phyloP scores from a whole-genome alignment of 1,140 invertebrate genomes.

The Hypothenemus hampei region DNA sequence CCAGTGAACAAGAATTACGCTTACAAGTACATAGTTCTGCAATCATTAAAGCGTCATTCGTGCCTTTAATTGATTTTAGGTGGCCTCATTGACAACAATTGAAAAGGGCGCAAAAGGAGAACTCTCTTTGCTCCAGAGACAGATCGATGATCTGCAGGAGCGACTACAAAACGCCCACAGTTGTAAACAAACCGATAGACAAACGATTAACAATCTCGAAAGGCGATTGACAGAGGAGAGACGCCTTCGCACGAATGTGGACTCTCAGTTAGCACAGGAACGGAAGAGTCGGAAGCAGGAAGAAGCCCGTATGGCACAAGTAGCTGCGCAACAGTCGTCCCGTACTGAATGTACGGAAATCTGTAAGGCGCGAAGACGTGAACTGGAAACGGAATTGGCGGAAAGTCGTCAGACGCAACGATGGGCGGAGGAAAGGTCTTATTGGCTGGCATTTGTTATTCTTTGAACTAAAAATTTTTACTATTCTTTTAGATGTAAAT shows the following conservation, averaged over 20 bases:
- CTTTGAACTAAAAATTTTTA: background rate
- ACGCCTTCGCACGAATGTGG: slow-evolving; percentile 64
- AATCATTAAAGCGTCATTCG: background rate
- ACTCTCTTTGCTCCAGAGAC: slow-evolving; percentile 70
- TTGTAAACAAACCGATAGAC: slow-evolving; percentile 72
- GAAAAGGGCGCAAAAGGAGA: slow-evolving; percentile 73
- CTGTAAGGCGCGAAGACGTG: slow-evolving; percentile 68
- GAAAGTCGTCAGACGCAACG: slow-evolving; percentile 70
- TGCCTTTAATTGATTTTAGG: slow-evolving; percentile 30
- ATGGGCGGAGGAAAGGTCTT: slow-evolving; percentile 63
- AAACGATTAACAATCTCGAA: slow-evolving; percentile 69
- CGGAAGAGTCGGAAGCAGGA: slow-evolving; percentile 66
- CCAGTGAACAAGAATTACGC: slow-evolving; percentile 77
- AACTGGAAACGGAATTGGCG: slow-evolving; percentile 75
- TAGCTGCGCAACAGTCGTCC: slow-evolving; percentile 40
- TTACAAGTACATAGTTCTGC: slow-evolving; percentile 57
- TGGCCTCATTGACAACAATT: slow-evolving; percentile 50
- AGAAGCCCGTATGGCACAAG: slow-evolving; percentile 59
- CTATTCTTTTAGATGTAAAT: slow-evolving; percentile 27
- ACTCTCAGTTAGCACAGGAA: slow-evolving; percentile 72
- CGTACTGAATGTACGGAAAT: slow-evolving; percentile 68
- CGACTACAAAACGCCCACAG: slow-evolving; percentile 53
- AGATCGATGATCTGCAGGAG: slow-evolving; percentile 76
- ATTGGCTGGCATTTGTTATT: background rate
- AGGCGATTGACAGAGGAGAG: slow-evolving; percentile 80